A percentile compares a stretch with the other conserved stretches of the same genome.
phyloP scores from a whole-genome alignment of 2,797 vertebrate genomes.

The Xenentodon cancila region DNA sequence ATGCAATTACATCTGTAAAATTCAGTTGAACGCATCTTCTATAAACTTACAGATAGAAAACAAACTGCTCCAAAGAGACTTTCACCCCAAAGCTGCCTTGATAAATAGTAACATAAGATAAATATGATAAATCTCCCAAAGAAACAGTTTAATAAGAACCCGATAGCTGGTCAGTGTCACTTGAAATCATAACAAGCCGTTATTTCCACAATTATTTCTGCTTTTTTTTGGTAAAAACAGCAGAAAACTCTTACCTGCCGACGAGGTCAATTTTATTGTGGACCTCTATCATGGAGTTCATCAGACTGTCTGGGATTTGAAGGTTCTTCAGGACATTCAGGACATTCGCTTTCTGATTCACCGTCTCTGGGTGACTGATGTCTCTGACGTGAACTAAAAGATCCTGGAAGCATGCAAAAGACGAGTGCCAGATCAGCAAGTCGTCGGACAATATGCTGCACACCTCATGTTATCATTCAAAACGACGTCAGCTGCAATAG shows the following conservation, averaged over 20 bases:
- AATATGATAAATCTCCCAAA: too few species aligned
- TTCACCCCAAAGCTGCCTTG: too few species aligned
- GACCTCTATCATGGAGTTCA: slow-evolving; percentile 89
- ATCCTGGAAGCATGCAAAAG: slow-evolving; percentile 78
- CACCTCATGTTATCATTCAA: not conserved
- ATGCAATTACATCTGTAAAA: not conserved
- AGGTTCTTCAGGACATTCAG: slow-evolving; percentile 86
- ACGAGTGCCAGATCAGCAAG: not conserved
- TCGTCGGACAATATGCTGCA: not conserved
- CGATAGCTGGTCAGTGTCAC: too few species aligned
- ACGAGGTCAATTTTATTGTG: slow-evolving; percentile 94
- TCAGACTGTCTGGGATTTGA: slow-evolving; percentile 82
- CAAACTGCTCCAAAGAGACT: too few species aligned
- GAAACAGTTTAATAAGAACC: too few species aligned
- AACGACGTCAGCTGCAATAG: slow-evolving; percentile 25
- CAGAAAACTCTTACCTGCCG: slow-evolving; percentile 78
- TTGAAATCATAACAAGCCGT: not conserved
- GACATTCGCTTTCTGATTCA: slow-evolving; percentile 90
- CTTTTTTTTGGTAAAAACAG: not conserved
- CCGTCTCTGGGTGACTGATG: slow-evolving; percentile 90
- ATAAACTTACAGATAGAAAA: too few species aligned
- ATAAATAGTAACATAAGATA: too few species aligned
- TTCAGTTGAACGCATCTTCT: not conserved
- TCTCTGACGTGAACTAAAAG: slow-evolving; percentile 92
- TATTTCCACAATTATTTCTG: not conserved